These are phyloP conservation scores for Coelinius sp. DNA, from an alignment of 2,888 invertebrate species.

Conservation along the genomic window DNA sequence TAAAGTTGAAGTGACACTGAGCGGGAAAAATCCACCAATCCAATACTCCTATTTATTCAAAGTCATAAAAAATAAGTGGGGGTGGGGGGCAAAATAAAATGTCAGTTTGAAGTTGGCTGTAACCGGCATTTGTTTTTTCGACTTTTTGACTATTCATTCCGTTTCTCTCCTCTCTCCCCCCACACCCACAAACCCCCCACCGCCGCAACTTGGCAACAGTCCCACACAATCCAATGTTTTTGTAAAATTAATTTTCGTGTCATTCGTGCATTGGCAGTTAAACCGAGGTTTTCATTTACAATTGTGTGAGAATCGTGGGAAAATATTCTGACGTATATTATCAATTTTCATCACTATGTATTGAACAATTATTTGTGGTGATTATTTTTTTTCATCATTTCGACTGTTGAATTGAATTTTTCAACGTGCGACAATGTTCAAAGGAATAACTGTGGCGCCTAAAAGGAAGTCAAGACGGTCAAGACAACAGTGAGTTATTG, in stretches of 20 bases:
- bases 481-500: slow-evolving; percentile 56
- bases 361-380: not conserved
- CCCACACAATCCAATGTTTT: slow-evolving; percentile 5
- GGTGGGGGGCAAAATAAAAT: not conserved
- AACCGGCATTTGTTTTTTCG: slow-evolving; percentile 16
- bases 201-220: slow-evolving; percentile 25
- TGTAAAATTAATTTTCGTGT: slow-evolving; percentile 9
- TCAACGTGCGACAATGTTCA: slow-evolving; percentile 60
- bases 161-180: not conserved
- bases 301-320: not conserved
- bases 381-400: not conserved
- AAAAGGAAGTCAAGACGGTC: slow-evolving; percentile 63
- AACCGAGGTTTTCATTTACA: not conserved
- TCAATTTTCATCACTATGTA: slow-evolving; percentile 13
- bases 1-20: not conserved
- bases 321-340: not conserved
- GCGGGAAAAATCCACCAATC: not conserved
- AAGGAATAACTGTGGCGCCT: slow-evolving; percentile 65
- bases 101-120: slow-evolving; percentile 24
- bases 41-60: not conserved
- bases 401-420: slow-evolving; percentile 30
- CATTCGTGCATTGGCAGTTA: not conserved
- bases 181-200: slow-evolving; percentile 27
- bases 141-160: slow-evolving; percentile 23
- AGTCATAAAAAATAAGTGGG: not conserved